A percentile compares a stretch with the other conserved stretches of the same genome.
Conservation (phyloP, 2,113 vertebrate genomes). For the Taurulus bubalis region DNA sequence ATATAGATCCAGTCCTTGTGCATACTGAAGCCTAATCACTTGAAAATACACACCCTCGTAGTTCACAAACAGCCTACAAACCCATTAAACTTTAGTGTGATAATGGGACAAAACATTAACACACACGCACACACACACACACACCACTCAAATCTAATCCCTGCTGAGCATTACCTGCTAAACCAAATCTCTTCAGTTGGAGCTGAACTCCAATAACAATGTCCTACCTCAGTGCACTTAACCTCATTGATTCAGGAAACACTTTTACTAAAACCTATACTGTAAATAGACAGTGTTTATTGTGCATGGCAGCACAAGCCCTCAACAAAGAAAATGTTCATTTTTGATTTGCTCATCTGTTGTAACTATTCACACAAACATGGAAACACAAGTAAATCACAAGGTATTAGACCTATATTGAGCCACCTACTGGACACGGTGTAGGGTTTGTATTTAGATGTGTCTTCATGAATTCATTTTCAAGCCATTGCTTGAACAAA, state of each 20-base stretch:
- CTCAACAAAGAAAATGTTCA: accelerated
- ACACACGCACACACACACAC: background rate
- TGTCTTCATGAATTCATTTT: background rate
- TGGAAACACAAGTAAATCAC: background rate
- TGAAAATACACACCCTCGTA: background rate
- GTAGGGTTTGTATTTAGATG: background rate
- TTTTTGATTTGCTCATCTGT: background rate
- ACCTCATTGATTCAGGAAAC: slow-evolving; percentile 29
- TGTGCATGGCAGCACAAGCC: background rate
- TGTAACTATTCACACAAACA: background rate
- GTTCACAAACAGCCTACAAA: background rate
- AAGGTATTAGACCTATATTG: background rate
- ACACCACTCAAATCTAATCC: slow-evolving; percentile 36
- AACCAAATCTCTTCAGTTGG: slow-evolving; percentile 41
- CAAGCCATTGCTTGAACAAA: background rate
- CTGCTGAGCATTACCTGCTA: slow-evolving; percentile 21
- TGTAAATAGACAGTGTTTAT: slow-evolving; percentile 16
- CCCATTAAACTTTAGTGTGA: slow-evolving; percentile 9
- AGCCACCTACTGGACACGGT: background rate
- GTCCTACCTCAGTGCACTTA: slow-evolving; percentile 32
- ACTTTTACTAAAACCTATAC: background rate
- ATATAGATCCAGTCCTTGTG: background rate
- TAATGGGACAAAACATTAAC: slow-evolving; percentile 23
- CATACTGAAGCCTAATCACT: slow-evolving; percentile 14
- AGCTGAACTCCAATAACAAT: slow-evolving; percentile 39